These are phyloP conservation scores for Machimus atricapillus DNA, from an alignment of 2,888 invertebrate genomes.

Conservation along the genomic window DNA sequence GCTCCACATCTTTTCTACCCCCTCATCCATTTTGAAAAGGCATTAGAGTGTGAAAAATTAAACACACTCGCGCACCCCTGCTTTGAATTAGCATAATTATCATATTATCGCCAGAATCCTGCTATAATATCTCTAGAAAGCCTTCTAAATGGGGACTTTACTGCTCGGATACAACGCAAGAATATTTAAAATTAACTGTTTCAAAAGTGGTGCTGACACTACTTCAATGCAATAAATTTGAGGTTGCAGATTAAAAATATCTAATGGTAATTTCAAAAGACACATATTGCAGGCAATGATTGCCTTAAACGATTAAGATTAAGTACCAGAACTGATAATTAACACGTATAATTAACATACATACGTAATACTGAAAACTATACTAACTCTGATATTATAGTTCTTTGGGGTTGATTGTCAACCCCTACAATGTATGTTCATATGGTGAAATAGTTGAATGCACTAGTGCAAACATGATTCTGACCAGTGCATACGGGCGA, in stretches of 20 bases:
- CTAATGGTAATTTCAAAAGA: neutral
- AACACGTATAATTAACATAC: too few species aligned
- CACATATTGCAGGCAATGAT: neutral
- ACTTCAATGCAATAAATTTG: neutral
- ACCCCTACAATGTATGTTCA: too few species aligned
- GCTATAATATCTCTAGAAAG: slow-evolving; percentile 13
- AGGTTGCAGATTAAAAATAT: neutral
- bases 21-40: neutral
- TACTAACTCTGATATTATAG: too few species aligned
- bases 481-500: too few species aligned
- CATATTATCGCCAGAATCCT: slow-evolving; percentile 54
- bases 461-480: too few species aligned
- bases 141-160: neutral
- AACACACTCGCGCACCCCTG: slow-evolving; percentile 29
- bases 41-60: slow-evolving; percentile 37
- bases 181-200: neutral
- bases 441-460: too few species aligned
- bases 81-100: slow-evolving; percentile 56
- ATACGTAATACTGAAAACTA: too few species aligned
- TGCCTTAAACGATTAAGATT: neutral
- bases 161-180: neutral
- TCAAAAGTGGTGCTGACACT: neutral
- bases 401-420: too few species aligned
- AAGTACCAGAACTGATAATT: neutral
- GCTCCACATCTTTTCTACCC: neutral